Base-by-base conservation (phyloP, 2,888 invertebrate genomes). In the Piscicola geometra region DNA sequence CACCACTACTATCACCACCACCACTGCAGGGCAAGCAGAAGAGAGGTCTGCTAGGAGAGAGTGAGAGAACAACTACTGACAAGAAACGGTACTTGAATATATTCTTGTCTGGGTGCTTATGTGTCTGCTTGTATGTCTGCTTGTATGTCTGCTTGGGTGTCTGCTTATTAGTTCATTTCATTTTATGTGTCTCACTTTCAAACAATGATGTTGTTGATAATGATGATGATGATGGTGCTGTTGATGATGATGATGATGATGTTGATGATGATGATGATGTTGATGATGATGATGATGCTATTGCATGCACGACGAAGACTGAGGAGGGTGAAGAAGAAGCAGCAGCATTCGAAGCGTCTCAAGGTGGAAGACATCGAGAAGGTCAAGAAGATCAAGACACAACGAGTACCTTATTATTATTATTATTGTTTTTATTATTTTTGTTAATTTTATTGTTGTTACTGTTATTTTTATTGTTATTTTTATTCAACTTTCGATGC, bases 331-430 rank as follows among this genome's bases (percentile, higher is more conserved):
- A 85, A 83, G 80, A 85, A 84, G 77, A 75, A 75, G 36, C 41
- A 47, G 30, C 79, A 80, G 75, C 56, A 90, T 77, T 93, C 88
- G 77, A 89, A 83, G 83, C 87, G 82, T 83, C 85, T 33, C 78
- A 79, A 79, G 69, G 72, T 78, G 73, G 56, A 75, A 67, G 82
- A 83, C 82, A 89, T 35, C 21, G 71, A 64, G 36, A 73, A 36
- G 60, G 52, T 73, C 28, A 73, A 73, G 32, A 73, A 73, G n/a
- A 3, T 73, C 28, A 73, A 73, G 52, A n/a, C 64, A 21, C 60
- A 73, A 21, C 32, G 52, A 50, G 72, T 72, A 15, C 52, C 52
- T 69, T 18, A 9, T 69, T 12, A 47, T 47, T 15, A 47, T 47
- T 15, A 47, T 47, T 9, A 47, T 47, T 47, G 9, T 21, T n/a